Base-by-base conservation (phyloP, 2,797 vertebrate species). In the Galagoides demidoff region DNA sequence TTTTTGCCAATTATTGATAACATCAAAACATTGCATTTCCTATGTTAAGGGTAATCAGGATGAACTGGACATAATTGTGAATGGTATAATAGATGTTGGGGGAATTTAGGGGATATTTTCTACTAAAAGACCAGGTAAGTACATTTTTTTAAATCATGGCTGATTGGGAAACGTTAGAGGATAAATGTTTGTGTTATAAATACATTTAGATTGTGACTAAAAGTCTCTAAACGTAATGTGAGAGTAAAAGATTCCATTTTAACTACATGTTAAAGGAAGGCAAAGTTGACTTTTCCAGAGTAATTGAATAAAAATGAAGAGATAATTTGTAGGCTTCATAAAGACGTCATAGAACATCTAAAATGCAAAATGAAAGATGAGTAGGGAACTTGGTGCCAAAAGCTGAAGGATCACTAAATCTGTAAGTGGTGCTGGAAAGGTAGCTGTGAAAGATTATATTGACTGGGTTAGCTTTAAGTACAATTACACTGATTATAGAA, bases 401-500 rank as follows among this genome's bases (percentile, higher is more conserved):
- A 49, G 81, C 20, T 19, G 19, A 64, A 61, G 29, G 3, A 95
- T 31, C 73, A 86, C 64, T 86, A 11, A 78, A 82, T 87, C 87
- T 95, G 39, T 64, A 97, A 97, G 71, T 84, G 90, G 68, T 68
- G 2, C 95, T 92, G 61, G 83, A 97, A 98, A 97, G 4, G 31
- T 52, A 88, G 76, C 61, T 96, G 90, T 97, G 90, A 97, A 97
- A 98, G 70, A 66, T 55, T 52, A 0, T 96, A 98, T 96, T 93
- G 94, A 97, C 84, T 97, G 94, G 45, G 45, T 96, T 86, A 97
- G 79, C 63, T 97, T 95, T 97, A 92, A 97, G 84, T 95, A 90
- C 23, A 97, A 91, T 96, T 97, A 93, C 45, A 95, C 73, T 94
- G 96, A 94, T 98, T 97, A 94, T 83, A 89, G 52, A 91, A 96